phyloP scores from a whole-genome alignment of 2,113 vertebrate genomes.

The Campylorhamphus procurvoides region DNA sequence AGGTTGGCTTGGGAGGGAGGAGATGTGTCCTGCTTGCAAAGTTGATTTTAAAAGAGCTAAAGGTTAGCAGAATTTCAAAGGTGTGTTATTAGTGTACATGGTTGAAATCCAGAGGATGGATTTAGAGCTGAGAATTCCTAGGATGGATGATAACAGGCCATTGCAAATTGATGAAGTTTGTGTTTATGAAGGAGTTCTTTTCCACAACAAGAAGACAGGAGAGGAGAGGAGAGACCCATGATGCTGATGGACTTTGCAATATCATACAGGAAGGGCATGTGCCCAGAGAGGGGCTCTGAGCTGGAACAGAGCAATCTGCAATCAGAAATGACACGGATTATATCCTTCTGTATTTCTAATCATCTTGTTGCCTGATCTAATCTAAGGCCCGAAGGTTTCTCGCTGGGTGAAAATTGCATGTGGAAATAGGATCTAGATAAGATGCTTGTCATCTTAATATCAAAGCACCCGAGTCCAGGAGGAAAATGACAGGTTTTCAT shows the following conservation, averaged over 20 bases:
- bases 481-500: not conserved
- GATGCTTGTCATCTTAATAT: not conserved
- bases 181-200: not conserved
- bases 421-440: slow-evolving; percentile 13
- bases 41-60: not conserved
- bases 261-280: not conserved
- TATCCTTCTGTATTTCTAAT: not conserved
- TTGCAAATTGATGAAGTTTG: not conserved
- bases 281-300: not conserved
- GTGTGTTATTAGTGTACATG: not conserved
- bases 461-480: not conserved
- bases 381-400: not conserved
- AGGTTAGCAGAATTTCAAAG: not conserved
- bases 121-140: not conserved
- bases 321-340: not conserved
- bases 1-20: not conserved
- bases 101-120: not conserved
- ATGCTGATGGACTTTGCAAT: not conserved
- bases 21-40: not conserved
- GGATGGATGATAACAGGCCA: not conserved
- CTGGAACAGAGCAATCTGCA: not conserved
- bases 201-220: not conserved
- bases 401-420: slow-evolving; percentile 27
- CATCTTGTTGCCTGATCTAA: not conserved
- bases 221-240: not conserved